These are phyloP conservation scores for Cairina moschata DNA, from an alignment of 2,113 vertebrate genomes.

Conservation along the genomic window DNA sequence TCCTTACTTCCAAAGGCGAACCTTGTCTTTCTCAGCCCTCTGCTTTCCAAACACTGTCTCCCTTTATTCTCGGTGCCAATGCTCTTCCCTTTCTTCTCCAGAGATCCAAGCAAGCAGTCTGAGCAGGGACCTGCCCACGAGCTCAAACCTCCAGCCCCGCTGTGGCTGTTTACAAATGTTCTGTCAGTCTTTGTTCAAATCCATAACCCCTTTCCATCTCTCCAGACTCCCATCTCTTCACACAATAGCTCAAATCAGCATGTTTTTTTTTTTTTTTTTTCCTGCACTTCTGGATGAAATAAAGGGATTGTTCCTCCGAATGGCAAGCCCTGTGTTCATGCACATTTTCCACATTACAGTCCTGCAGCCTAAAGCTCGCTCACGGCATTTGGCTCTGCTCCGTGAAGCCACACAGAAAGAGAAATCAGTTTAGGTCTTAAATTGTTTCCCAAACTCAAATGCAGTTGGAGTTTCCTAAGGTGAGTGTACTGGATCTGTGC, in stretches of 20 bases:
- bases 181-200: background rate
- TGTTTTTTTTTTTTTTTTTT: background rate
- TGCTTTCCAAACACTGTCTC: background rate
- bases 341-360: fast-evolving
- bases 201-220: fast-evolving
- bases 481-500: background rate
- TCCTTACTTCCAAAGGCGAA: background rate
- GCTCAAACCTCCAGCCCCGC: background rate
- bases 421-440: background rate
- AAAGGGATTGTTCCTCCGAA: background rate
- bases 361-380: background rate
- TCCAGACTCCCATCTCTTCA: background rate
- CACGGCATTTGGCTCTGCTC: background rate
- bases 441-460: background rate
- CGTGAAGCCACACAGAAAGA: background rate
- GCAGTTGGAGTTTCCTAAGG: background rate
- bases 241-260: background rate
- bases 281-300: background rate
- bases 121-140: background rate
- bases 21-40: constrained; percentile 2
- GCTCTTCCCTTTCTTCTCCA: background rate
- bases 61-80: constrained; percentile 35
- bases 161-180: background rate
- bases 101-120: background rate
- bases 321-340: background rate